Base-by-base conservation (phyloP, 2,797 vertebrate genomes). In the Pantherophis alleghaniensis region DNA sequence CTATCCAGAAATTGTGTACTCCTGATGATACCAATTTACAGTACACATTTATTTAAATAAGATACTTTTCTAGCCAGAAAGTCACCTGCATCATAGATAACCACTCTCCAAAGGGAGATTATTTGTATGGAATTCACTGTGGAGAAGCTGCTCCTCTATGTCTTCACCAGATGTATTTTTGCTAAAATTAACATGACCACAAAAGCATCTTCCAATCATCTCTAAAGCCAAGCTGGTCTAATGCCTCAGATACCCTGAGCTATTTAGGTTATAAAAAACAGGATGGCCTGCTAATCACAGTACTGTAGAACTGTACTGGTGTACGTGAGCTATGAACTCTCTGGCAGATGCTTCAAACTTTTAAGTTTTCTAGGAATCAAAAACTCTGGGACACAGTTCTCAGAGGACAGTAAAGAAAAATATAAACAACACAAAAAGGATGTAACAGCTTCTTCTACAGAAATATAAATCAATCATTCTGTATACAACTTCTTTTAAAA, bases 401-500 rank as follows among this genome's bases (percentile, higher is more conserved):
- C 32, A 86, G 20, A 90, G 93, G 42, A 32, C 87, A 92, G 90
- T 95, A 94, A 90, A 94, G 42, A 91, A 79, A 18, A n/a, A 92
- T 94, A 55, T 22, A 69, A 51, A 94, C 37, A 91, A 89, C 28
- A 92, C 16, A 28, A 83, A 91, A 91, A 96, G 87, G 86, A 59
- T 1, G 79, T 94, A 93, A 96, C 95, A 93, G 91, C 94, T 57
- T 57, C 92, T 32, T 86, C 92, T 26, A 2, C 22, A 12, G n/a
- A 24, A 37, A 14, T 59, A 26, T 59, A 37, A 37, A 24, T 59
- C 20, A 20, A 22, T 79, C 20, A 22, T 79, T 79, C 74, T 88
- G 56, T 0, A 0, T 91, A 94, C 11, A 55, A 94, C 95, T 96
- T 90, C 90, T 95, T 63, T 96, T 95, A 95, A 60, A 95, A 63